Evolutionary conservation across 1,140 invertebrate species (phyloP), one percentile per base, ranked within the genome.

Genomic region (Drosophila bipectinata): DNA sequence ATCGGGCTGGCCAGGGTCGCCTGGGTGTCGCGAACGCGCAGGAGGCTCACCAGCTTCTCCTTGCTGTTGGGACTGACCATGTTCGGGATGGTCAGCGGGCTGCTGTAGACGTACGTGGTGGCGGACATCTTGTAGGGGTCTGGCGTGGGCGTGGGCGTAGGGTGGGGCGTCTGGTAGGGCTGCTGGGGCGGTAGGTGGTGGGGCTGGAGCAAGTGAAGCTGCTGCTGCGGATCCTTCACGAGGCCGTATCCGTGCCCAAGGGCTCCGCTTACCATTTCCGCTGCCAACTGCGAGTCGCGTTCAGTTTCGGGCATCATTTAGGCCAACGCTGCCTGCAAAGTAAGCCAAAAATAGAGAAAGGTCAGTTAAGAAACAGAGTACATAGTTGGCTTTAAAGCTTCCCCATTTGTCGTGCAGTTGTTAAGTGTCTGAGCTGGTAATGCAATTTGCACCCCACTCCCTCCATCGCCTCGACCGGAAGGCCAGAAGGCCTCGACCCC

Each of bases 261-360:
- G 41, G 81, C 90, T 59, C 85, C 90, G 59, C 90, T 91, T 30
- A 91, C 83, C 90, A 91, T 90, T 79, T 91, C 90, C 44, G 85
- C 74, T 75, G 79, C 77, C 75, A 88, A 82, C 32, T 69, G 62
- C 66, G 80, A 60, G 52, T 91, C 90, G 69, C 90, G 80, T 76
- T 91, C 90, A 77, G 90, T 85, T 90, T 91, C 90, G 83, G 90
- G 90, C 90, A 91, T 91, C 90, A 91, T 91, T 90, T 91, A 82
- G 78, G 74, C 82, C 78, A 76, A 47, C 56, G 57, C 34, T 73
- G 74, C 75, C 82, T 85, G 82, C 6, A 64, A 77, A 51, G 37
- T 57, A 24, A 60, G 15, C 51, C 4, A 39, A 8, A 56, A n/a
- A 37, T 32, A 32, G 32, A 44, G 32, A 54, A 45, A 48, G 32